phyloP scores from a whole-genome alignment of 2,797 vertebrate genomes.

The Syngnathus rostellatus region DNA sequence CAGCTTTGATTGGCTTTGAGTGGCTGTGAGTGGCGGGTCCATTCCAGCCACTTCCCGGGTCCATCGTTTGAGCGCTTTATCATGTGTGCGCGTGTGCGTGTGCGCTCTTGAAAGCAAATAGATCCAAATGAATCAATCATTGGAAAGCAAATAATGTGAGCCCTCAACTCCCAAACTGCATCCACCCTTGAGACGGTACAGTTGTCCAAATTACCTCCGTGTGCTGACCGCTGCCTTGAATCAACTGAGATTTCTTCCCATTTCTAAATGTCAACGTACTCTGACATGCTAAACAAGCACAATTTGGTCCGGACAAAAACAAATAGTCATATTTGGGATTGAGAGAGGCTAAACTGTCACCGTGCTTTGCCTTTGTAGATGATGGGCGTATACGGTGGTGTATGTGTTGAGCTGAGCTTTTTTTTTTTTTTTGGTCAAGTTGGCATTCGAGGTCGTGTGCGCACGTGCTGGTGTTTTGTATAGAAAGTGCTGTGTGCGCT shows the following conservation, averaged over 20 bases:
- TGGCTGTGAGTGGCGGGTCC: slow-evolving; percentile 51
- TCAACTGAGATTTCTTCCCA: no score
- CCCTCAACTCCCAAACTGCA: background rate
- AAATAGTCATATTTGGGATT: background rate
- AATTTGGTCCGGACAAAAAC: no score
- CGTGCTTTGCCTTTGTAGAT: background rate
- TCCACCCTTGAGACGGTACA: no score
- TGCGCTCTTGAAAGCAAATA: background rate
- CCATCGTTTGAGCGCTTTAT: slow-evolving; percentile 24
- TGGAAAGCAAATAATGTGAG: background rate
- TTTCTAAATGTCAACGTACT: no score
- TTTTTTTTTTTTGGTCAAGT: slow-evolving; percentile 57
- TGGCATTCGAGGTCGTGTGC: slow-evolving; percentile 68
- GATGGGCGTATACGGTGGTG: slow-evolving; percentile 27
- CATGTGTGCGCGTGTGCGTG: slow-evolving; percentile 11
- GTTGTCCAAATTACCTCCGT: no score
- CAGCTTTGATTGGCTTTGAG: slow-evolving; percentile 56
- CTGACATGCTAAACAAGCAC: no score
- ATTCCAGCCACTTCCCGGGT: slow-evolving; percentile 38
- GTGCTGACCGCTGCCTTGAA: no score
- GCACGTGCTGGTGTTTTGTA: slow-evolving; percentile 71
- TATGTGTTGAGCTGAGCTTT: slow-evolving; percentile 24
- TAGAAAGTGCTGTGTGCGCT: slow-evolving; percentile 82
- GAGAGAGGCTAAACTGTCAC: background rate
- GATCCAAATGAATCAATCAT: background rate